phyloP scores from a whole-genome alignment of 2,797 vertebrate species.

The Clangula hyemalis region DNA sequence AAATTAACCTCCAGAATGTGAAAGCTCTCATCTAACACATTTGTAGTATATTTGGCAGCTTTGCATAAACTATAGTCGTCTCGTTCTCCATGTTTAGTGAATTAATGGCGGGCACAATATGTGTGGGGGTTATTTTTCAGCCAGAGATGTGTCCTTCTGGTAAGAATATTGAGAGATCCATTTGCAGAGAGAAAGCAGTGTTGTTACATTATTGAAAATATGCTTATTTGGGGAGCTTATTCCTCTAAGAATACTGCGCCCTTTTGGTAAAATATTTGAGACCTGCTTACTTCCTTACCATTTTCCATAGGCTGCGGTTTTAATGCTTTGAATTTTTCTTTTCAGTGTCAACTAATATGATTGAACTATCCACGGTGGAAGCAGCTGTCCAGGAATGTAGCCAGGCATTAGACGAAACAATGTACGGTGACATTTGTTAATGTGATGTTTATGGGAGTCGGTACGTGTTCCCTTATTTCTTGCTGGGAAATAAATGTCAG shows the following conservation, averaged over 20 bases:
- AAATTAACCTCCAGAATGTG: constrained; percentile 9
- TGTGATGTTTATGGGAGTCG: background rate
- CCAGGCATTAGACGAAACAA: constrained; percentile 87
- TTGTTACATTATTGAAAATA: background rate
- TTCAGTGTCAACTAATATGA: constrained; percentile 92
- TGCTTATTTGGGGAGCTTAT: background rate
- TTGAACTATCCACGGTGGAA: constrained; percentile 88
- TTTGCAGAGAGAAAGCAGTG: background rate
- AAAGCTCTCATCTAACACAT: background rate
- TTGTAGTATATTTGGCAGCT: background rate
- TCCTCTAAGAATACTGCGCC: background rate
- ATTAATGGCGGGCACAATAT: background rate
- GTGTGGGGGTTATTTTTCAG: background rate
- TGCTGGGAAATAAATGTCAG: background rate
- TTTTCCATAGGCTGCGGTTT: background rate
- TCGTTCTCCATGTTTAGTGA: background rate
- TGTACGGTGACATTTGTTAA: constrained; percentile 78
- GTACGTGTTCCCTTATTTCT: background rate
- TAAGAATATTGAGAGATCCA: background rate
- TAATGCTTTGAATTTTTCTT: constrained; percentile 45
- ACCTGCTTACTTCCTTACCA: background rate
- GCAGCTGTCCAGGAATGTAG: constrained; percentile 92
- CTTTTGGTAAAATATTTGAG: background rate
- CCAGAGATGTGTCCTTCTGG: background rate
- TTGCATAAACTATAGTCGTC: background rate